Evolutionary conservation across 2,888 invertebrate species (phyloP).

Genomic region (Cheilosia scutellata): DNA sequence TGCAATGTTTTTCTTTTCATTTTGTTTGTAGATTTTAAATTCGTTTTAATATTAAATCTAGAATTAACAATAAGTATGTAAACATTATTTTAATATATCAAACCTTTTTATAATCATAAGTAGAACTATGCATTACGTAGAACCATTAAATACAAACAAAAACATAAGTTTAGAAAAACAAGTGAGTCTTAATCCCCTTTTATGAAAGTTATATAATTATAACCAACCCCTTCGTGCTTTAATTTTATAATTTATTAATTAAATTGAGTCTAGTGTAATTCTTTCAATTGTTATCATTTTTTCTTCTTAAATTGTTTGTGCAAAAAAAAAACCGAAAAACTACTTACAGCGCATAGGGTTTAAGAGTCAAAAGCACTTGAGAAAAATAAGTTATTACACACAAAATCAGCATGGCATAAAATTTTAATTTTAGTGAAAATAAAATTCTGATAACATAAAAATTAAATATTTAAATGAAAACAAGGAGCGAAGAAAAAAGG

Average conservation of each 20-base stretch:
- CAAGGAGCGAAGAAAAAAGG: constrained; percentile 45
- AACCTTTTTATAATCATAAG: constrained; percentile 63
- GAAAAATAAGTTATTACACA: constrained; percentile 41
- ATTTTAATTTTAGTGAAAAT: constrained; percentile 36
- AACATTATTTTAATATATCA: constrained; percentile 72
- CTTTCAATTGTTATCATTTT: constrained; percentile 38
- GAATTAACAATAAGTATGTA: constrained; percentile 66
- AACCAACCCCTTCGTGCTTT: constrained; percentile 44
- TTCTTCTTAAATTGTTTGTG: constrained; percentile 19
- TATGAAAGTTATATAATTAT: constrained; percentile 9
- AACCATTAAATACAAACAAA: constrained; percentile 29
- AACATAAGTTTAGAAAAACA: constrained; percentile 31
- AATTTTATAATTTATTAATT: constrained; percentile 65
- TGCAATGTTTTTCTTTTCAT: constrained; percentile 72
- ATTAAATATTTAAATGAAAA: constrained; percentile 48
- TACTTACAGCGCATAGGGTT: constrained; percentile 50
- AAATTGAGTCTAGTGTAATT: constrained; percentile 51
- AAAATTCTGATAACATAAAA: constrained; percentile 45
- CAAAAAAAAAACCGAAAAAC: constrained; percentile 1
- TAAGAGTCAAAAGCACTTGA: constrained; percentile 20
- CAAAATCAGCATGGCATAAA: constrained; percentile 35
- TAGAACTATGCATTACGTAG: constrained; percentile 61
- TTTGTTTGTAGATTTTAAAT: constrained; percentile 73
- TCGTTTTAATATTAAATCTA: constrained; percentile 67
- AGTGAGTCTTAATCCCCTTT: constrained; percentile 39